These are phyloP conservation scores for Aphaenogaster ashmeadi DNA, from an alignment of 1,140 invertebrate genomes.

Conservation along the genomic window DNA sequence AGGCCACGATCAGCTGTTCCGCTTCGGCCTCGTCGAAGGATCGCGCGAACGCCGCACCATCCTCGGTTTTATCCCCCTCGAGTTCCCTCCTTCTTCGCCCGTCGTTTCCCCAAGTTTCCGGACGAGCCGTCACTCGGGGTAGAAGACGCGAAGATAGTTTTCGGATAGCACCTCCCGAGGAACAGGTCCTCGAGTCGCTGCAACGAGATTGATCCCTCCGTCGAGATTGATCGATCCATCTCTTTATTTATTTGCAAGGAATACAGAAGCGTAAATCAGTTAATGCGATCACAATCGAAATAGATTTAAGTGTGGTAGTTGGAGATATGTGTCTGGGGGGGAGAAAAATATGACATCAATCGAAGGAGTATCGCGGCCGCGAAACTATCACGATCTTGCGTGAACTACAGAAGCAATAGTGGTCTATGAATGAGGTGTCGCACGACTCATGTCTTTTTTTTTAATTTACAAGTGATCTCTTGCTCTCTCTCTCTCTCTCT, in stretches of 20 bases:
- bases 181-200: not conserved
- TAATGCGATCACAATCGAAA: not conserved
- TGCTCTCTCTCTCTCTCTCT: not conserved
- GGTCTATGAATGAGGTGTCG: constrained; percentile 5
- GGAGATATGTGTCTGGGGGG: not conserved
- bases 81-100: not conserved
- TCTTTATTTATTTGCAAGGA: not conserved
- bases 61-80: constrained; percentile 42
- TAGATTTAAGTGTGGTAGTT: not conserved
- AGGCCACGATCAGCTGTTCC: constrained; percentile 74
- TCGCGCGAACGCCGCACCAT: not conserved
- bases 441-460: not conserved
- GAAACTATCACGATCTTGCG: not conserved
- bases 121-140: not conserved
- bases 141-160: not conserved
- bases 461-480: not conserved
- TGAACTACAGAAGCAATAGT: not conserved
- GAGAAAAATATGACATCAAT: not conserved
- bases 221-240: not conserved
- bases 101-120: not conserved
- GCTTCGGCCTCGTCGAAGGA: constrained; percentile 58
- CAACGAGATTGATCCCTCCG: too few species aligned
- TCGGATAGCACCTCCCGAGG: not conserved
- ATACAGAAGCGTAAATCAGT: not conserved
- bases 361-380: not conserved